Percentiles rank a stretch among this genome's conserved stretches.
Conservation (phyloP, 2,797 vertebrate species). For the Sebastes baramenuke region DNA sequence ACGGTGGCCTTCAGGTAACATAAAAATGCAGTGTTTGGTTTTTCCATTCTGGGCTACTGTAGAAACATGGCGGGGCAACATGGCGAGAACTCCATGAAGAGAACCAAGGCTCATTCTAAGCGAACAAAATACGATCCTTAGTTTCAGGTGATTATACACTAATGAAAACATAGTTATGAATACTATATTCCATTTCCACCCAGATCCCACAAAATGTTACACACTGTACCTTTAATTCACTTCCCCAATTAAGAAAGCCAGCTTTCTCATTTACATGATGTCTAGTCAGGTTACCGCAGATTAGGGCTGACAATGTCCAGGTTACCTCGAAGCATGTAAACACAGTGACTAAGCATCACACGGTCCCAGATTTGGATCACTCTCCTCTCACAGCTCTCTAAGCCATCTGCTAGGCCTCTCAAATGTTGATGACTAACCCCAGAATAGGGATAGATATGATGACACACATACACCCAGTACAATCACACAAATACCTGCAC, state of each 20-base stretch:
- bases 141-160: too few species aligned
- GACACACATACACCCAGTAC: background rate
- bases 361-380: background rate
- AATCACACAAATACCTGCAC: background rate
- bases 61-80: too few species aligned
- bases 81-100: too few species aligned
- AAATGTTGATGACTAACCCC: conserved; percentile 6
- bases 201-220: too few species aligned
- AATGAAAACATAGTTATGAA: too few species aligned
- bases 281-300: background rate
- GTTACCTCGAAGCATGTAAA: background rate
- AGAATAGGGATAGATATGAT: background rate
- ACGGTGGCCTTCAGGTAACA: too few species aligned
- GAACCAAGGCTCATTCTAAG: too few species aligned
- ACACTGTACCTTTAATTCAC: too few species aligned
- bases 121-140: too few species aligned
- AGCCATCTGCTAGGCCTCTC: background rate
- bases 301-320: background rate
- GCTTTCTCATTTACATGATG: background rate
- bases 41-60: too few species aligned
- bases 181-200: too few species aligned
- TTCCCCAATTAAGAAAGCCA: background rate
- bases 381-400: background rate
- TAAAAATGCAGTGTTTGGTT: too few species aligned
- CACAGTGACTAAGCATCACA: background rate